Evolutionary conservation across 2,888 invertebrate genomes (phyloP), one percentile per base, ranked within the genome.

Genomic region (Aporophyla nigra): DNA sequence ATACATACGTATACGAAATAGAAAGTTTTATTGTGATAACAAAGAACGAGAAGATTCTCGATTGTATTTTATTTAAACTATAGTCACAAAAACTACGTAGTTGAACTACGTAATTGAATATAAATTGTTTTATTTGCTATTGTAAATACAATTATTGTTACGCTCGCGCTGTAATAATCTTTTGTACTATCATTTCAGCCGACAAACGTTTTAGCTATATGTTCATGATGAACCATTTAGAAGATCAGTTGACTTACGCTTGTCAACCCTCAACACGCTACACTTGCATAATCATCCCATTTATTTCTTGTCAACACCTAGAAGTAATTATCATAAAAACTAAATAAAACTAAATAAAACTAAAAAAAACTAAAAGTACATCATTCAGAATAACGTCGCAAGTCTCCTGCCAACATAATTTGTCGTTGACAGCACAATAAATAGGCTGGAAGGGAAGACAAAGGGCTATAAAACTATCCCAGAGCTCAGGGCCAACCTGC

Each of bases 1-100:
- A 79, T 86, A 81, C 75, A 87, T 86, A 84, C 73, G 71, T 73
- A 85, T 81, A 86, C 76, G 85, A 83, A 88, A 86, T 88, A 87
- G 84, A 89, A 90, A 88, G 86, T 82, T 84, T 73, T 76, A 59
- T 74, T 67, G 76, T 85, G 66, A 62, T 62, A 56, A 69, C 54
- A 74, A 77, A 68, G 67, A 71, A 43, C 40, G 40, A 63, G 24
- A 59, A 53, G 33, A 33, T 40, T 49, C 10, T 27, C 49, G 16
- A 40, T 56, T 54, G 49, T 68, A 16, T 54, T 58, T 46, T 46
- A 16, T 58, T 46, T 46, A 16, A 24, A 43, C 14, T n/a, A 12
- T 40, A 27, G 49, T 49, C 12, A 49, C 33, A 51, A 21, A 21
- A 7, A 40, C 24, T 63, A 24, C 40, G 19, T 33, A n/a, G 2